These are phyloP conservation scores for Onychostoma macrolepis DNA, from an alignment of 2,113 vertebrate genomes.

Conservation along the genomic window DNA sequence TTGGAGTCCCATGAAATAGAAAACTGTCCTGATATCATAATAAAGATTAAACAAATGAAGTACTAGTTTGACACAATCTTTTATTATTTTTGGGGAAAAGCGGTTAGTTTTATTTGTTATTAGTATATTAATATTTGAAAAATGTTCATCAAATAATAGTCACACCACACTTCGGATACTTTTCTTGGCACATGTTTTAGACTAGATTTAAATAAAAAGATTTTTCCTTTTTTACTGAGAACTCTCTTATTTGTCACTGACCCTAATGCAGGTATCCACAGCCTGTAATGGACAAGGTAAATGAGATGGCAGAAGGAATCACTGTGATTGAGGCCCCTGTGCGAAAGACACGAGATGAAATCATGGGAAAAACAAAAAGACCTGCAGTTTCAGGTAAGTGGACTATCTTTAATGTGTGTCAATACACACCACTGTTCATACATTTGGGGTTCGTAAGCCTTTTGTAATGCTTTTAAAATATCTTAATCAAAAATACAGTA, in stretches of 20 bases:
- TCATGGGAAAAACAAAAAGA: constrained; percentile 89
- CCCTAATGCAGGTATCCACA: constrained; percentile 82
- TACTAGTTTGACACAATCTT: neutral
- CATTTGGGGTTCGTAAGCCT: neutral
- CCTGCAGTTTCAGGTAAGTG: constrained; percentile 80
- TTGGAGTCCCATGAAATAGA: neutral
- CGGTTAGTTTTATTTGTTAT: neutral
- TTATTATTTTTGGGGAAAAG: neutral
- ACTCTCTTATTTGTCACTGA: neutral
- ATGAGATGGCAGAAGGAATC: constrained; percentile 92
- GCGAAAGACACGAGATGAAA: constrained; percentile 84
- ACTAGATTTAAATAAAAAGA: neutral
- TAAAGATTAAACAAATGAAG: neutral
- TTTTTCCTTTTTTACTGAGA: constrained; percentile 1
- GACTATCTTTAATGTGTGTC: neutral
- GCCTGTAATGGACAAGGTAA: constrained; percentile 89
- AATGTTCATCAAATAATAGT: neutral
- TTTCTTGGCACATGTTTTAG: constrained; percentile 3
- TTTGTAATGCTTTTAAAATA: neutral
- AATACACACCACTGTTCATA: neutral
- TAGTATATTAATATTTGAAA: neutral
- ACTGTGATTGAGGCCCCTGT: constrained; percentile 80
- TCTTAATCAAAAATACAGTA: neutral
- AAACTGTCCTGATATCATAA: neutral
- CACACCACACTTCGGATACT: neutral